Base-by-base conservation (phyloP, 2,797 vertebrate species). In the Hypotaenidia philippensis region DNA sequence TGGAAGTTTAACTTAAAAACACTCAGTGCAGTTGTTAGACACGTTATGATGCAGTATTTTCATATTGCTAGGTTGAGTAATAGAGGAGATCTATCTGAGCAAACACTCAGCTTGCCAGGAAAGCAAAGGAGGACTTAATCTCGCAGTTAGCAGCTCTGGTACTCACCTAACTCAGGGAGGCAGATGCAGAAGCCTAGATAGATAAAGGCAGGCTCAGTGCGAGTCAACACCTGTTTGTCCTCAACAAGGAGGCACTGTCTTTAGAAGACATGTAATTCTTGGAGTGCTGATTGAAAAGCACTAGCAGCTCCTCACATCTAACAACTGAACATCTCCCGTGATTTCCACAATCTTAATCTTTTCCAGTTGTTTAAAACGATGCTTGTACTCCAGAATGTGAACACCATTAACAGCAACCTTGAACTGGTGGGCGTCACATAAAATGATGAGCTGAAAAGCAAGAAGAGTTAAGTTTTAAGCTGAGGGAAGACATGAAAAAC, bases 381-480 rank as follows among this genome's bases (percentile, higher is more conserved):
- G 98, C 70, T 98, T 98, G 97, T 99, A 99, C 70, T 98, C 98
- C 94, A 99, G 95, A 90, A 96, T 97, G 96, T 99, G 99, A 41
- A 95, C 60, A 2, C 99, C 99, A 21, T 99, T 99, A 15, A 99
- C 70, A 0, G 99, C 99, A 8, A 99, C 98, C 81, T 98, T 98
- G 97, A 98, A 99, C 72, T 98, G 96, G 40, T 97, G 97, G 10
- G 93, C 23, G 4, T 99, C 98, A 52, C 99, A 99, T 32, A 97
- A 97, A 93, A 99, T 94, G 78, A 99, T 98, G 95, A 99, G 97
- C 99, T 99, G 93, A n/a, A 97, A 93, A 85, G 52, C 45, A 86
- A 77, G 36, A 85, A 47, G 29, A 45, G 36, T 49, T 41, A 63
- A 19, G 25, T 70, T 52, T 80, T 49, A 68, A 87, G 19, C 11